Evolutionary conservation across 2,113 vertebrate genomes (phyloP), one percentile per base, ranked within the genome.

Genomic region (Dolichallabes microphthalmus): DNA sequence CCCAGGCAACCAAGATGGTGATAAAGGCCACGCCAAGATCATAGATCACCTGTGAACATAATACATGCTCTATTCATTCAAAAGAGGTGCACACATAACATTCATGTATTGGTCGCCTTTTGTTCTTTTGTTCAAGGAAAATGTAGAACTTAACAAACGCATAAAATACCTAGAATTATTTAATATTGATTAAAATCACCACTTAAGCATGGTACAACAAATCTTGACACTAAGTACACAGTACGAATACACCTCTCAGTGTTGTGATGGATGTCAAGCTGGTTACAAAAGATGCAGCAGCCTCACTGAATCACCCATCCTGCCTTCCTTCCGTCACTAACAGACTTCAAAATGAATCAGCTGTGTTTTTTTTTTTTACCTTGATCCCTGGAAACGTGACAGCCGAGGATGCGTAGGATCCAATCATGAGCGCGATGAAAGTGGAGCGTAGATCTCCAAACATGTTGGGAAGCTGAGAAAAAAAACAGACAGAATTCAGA

Each of bases 331-430:
- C 20, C 39, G 35, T 73, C 19, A n/a, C 73, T n/a, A 55, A 55
- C n/a, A 17, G 14, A 22, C 3, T 50, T 61, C 19, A 30, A 74
- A 50, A 60, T 52, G 14, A 35, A 22, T 35, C 27, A 15, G 52
- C 63, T 57, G 7, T 82, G 13, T 14, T 52, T 75, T n/a, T 45
- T 35, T 35, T 35, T 45, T 73, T 78, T 92, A 98, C 97, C 97
- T 98, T 99, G 90, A 99, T 95, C 88, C 96, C 97, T 0, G 98
- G 98, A 89, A 99, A 99, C 57, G 98, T 99, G 91, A 99, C 98
- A 1, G 98, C 98, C 0, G 98, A 99, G 74, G 98, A 99, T 64
- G 98, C 98, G 3, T 99, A 99, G 17, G 98, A 99, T n/a, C 98
- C 98, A 20, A 99, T 99, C 98, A 99, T 99, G 93, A 99, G 92